A percentile compares a stretch with the other conserved stretches of the same genome.
These are phyloP conservation scores for Thaleichthys pacificus DNA, from an alignment of 2,797 vertebrate species.

Conservation along the genomic window DNA sequence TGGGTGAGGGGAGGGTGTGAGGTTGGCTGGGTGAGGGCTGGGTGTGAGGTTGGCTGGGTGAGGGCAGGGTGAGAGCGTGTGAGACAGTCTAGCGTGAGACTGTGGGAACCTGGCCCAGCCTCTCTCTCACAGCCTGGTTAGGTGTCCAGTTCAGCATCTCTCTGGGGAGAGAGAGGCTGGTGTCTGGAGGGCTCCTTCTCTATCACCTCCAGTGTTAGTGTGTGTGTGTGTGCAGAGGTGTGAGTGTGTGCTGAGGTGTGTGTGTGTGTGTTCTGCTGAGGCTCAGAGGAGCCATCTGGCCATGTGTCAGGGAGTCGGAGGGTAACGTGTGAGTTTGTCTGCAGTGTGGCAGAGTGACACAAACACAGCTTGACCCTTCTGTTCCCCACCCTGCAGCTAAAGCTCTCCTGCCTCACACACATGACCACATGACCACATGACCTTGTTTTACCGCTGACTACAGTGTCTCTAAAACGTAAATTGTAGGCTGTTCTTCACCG, in stretches of 20 bases:
- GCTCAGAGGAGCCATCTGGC: constrained; percentile 52
- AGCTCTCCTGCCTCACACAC: constrained; percentile 15
- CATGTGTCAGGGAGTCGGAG: constrained; percentile 27
- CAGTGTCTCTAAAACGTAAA: too few relatives aligned
- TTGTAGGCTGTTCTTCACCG: too few relatives aligned
- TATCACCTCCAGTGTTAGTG: constrained; percentile 4
- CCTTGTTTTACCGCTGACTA: too few relatives aligned
- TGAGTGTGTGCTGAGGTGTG: background rate
- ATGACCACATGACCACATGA: constrained; percentile 24
- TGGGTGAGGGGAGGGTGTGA: background rate
- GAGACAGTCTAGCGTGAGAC: constrained; percentile 1
- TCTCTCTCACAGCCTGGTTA: constrained; percentile 32
- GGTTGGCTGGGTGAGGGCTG: too few relatives aligned
- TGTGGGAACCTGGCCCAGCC: constrained; percentile 51
- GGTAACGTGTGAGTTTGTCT: constrained; percentile 23
- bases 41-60: background rate
- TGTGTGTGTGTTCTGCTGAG: background rate
- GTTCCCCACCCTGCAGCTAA: constrained; percentile 39
- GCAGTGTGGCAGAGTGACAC: constrained; percentile 42
- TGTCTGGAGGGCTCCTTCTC: background rate
- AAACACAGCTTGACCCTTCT: constrained; percentile 46
- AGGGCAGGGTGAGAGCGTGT: background rate
- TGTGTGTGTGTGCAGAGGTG: background rate
- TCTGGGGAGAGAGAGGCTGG: constrained; percentile 5
- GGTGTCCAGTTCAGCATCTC: constrained; percentile 43